Conservation (phyloP, 2,888 invertebrate species). For the Cheilosia grossa region DNA sequence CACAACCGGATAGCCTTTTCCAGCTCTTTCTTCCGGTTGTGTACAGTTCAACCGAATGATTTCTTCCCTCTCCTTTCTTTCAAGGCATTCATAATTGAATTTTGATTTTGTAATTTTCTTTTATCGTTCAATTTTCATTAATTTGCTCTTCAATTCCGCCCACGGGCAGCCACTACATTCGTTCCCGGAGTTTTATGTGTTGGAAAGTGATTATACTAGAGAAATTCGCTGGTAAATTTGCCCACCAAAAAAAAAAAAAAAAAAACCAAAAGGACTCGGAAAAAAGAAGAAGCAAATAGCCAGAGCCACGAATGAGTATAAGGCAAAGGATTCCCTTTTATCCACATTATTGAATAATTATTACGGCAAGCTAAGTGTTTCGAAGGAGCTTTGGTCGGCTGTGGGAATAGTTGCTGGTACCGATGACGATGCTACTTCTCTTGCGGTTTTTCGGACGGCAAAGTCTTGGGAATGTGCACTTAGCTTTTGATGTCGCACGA, state of each 20-base stretch:
- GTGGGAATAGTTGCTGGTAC: slow-evolving; percentile 24
- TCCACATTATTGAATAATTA: slow-evolving; percentile 68
- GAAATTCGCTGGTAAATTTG: slow-evolving; percentile 40
- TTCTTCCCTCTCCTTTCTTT: slow-evolving; percentile 7
- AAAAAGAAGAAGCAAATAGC: slow-evolving; percentile 4
- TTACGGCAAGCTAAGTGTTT: slow-evolving; percentile 48
- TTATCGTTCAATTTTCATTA: slow-evolving; percentile 69
- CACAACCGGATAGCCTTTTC: slow-evolving; percentile 46
- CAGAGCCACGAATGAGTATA: slow-evolving; percentile 16
- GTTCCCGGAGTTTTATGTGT: slow-evolving; percentile 49
- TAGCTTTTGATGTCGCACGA: slow-evolving; percentile 57
- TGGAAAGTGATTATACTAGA: slow-evolving; percentile 65
- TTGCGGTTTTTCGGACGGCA: slow-evolving; percentile 19
- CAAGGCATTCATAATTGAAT: slow-evolving; percentile 62
- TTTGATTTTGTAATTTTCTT: slow-evolving; percentile 73
- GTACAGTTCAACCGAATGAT: slow-evolving; percentile 17
- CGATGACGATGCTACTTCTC: slow-evolving; percentile 6
- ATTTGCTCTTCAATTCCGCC: slow-evolving; percentile 51
- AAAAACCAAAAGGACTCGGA: not conserved
- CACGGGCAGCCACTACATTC: slow-evolving; percentile 43
- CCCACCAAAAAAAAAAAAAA: not conserved
- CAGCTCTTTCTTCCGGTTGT: slow-evolving; percentile 17
- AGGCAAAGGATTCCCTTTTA: slow-evolving; percentile 54
- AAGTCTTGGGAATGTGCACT: slow-evolving; percentile 56
- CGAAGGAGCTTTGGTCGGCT: slow-evolving; percentile 16